Conservation (phyloP, 2,888 invertebrate species). For the Cerastis leucographa region DNA sequence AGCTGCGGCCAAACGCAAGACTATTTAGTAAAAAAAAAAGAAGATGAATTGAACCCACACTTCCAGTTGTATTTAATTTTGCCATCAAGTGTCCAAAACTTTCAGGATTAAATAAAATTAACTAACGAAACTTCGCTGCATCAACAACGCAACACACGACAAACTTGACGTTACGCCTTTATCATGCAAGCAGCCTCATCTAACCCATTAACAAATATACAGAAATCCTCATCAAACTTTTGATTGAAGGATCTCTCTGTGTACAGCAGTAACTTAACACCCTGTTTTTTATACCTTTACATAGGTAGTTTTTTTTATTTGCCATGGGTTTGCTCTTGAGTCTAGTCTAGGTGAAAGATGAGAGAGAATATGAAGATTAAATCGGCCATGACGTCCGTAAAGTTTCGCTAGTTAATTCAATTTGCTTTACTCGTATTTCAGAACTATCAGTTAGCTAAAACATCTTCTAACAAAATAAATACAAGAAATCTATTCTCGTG, state of each 20-base stretch:
- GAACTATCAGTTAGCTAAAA: background rate
- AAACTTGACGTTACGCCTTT: background rate
- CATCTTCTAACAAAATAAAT: background rate
- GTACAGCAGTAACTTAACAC: background rate
- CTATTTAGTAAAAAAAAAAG: background rate
- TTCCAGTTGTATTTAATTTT: background rate
- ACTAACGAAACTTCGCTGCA: background rate
- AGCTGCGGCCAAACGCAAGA: no score
- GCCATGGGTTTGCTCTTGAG: no score
- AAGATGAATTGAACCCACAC: background rate
- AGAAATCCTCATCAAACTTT: background rate
- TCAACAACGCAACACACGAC: background rate
- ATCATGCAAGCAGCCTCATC: background rate
- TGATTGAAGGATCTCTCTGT: background rate
- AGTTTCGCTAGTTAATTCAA: background rate
- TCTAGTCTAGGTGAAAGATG: no score
- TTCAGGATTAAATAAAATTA: background rate
- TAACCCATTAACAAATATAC: background rate
- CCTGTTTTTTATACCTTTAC: background rate
- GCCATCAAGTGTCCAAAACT: background rate
- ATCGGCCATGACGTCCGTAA: background rate
- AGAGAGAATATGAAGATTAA: background rate
- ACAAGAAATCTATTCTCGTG: background rate
- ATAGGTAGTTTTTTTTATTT: no score
- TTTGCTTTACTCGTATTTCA: background rate